These are phyloP conservation scores for Micronycteris hirsuta DNA, from an alignment of 2,113 vertebrate species.

Conservation along the genomic window DNA sequence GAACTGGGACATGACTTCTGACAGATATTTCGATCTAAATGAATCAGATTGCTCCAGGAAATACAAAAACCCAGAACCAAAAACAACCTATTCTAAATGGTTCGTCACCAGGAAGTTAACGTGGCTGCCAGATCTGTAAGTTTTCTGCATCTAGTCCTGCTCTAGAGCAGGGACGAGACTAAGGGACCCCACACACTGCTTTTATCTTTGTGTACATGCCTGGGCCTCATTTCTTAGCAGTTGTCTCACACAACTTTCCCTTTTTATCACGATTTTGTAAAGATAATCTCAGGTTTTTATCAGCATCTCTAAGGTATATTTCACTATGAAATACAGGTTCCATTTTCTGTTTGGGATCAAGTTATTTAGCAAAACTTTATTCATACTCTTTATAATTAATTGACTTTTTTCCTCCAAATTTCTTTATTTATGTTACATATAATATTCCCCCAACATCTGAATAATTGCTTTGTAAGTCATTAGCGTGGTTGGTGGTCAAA, in stretches of 20 bases:
- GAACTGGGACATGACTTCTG: constrained; percentile 36
- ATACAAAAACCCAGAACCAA: constrained; percentile 16
- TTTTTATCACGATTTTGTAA: not conserved
- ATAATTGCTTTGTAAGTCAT: not conserved
- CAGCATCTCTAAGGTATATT: not conserved
- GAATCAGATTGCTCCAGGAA: constrained; percentile 49
- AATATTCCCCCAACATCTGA: not conserved
- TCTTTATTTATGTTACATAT: not conserved
- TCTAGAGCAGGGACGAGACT: not conserved
- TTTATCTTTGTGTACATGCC: not conserved
- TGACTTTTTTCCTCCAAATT: not conserved
- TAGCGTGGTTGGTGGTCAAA: not conserved
- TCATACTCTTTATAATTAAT: not conserved
- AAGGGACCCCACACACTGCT: not conserved
- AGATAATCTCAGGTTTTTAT: not conserved
- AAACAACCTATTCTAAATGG: constrained; percentile 43
- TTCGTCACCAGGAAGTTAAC: not conserved
- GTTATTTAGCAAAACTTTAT: not conserved
- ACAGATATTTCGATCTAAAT: constrained; percentile 54
- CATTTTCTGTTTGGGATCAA: not conserved
- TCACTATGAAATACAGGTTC: not conserved
- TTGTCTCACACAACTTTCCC: not conserved
- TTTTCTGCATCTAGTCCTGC: not conserved
- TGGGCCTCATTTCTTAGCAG: not conserved
- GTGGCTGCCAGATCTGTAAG: not conserved